phyloP scores from a whole-genome alignment of 2,888 invertebrate genomes.

The Lochmaea capreae region DNA sequence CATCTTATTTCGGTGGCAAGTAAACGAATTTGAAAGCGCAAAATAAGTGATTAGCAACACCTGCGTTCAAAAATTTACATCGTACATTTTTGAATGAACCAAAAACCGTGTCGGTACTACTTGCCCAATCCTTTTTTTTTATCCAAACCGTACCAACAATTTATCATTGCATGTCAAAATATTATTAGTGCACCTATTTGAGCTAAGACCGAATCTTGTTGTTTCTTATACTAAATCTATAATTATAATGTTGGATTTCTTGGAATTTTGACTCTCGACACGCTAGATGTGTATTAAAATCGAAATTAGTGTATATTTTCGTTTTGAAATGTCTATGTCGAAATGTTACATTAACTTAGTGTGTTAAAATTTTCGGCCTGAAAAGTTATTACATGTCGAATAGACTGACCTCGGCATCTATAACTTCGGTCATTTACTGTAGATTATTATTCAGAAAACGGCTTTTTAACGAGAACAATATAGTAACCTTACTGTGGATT shows the following conservation, averaged over 20 bases:
- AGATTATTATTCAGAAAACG: no score
- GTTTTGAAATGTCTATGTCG: constrained; percentile 31
- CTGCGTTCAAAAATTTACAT: constrained; percentile 26
- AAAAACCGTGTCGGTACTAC: constrained; percentile 26
- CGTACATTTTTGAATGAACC: constrained; percentile 33
- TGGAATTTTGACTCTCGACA: constrained; percentile 44
- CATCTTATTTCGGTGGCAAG: no score
- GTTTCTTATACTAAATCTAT: constrained; percentile 49
- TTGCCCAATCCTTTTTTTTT: constrained; percentile 28
- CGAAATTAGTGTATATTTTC: constrained; percentile 38
- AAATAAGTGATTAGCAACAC: constrained; percentile 3
- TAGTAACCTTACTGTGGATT: no score
- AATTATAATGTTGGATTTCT: constrained; percentile 48
- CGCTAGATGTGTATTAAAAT: constrained; percentile 49
- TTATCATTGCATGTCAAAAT: constrained; percentile 50
- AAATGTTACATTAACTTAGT: constrained; percentile 29
- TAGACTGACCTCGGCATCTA: constrained; percentile 33
- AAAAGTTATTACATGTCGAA: constrained; percentile 7
- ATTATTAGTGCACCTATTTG: constrained; percentile 49
- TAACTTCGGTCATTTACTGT: constrained; percentile 16
- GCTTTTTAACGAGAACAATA: no score
- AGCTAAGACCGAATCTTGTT: constrained; percentile 49
- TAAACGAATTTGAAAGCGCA: no score
- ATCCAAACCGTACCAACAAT: constrained; percentile 39
- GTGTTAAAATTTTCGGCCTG: constrained; percentile 12